Conservation (phyloP, 2,888 invertebrate species). For the Drosophila seclusa region DNA sequence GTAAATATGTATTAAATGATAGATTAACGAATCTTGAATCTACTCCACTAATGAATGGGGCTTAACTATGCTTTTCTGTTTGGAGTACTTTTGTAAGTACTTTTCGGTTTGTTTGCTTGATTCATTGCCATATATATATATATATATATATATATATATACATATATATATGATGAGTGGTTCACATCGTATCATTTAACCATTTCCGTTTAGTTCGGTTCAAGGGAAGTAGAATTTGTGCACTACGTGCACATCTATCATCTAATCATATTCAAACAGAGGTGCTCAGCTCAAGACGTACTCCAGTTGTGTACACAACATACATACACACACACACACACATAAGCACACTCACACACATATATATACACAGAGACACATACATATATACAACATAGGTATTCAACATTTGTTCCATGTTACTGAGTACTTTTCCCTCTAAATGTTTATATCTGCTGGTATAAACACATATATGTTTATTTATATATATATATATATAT, state of each 20-base stretch:
- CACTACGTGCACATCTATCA: slow-evolving; percentile 27
- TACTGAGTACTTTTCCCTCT: slow-evolving; percentile 3
- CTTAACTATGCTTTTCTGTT: slow-evolving; percentile 6
- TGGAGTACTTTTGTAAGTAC: slow-evolving; percentile 5
- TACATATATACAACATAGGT: neutral
- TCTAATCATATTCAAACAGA: slow-evolving; percentile 53
- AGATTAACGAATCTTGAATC: neutral
- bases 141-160: slow-evolving; percentile 11
- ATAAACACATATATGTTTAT: slow-evolving; percentile 1
- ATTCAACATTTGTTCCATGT: neutral
- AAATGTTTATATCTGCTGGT: slow-evolving; percentile 10
- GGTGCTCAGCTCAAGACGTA: slow-evolving; percentile 30
- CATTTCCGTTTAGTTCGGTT: slow-evolving; percentile 10
- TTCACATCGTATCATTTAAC: neutral
- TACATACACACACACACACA: neutral
- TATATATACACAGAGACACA: neutral
- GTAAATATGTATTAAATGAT: neutral
- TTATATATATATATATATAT: slow-evolving; percentile 6
- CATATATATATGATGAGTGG: slow-evolving; percentile 11
- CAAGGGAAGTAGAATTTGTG: slow-evolving; percentile 32
- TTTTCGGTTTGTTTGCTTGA: neutral
- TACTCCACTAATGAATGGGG: slow-evolving; percentile 6
- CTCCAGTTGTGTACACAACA: slow-evolving; percentile 50
- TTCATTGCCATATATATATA: slow-evolving; percentile 15
- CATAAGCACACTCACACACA: neutral